Conservation (phyloP, 1,140 invertebrate species). For the Lysiphlebus fabarum region DNA sequence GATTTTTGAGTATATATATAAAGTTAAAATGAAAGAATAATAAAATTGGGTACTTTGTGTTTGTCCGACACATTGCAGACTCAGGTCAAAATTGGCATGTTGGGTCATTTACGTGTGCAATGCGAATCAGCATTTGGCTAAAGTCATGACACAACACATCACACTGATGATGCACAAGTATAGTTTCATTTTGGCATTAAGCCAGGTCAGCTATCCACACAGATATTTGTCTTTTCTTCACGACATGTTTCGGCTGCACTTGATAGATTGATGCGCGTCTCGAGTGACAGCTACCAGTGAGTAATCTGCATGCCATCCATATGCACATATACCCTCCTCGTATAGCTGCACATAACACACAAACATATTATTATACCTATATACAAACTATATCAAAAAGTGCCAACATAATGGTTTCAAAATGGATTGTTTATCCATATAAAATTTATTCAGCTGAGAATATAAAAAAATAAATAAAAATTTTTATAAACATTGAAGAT, state of each 20-base stretch:
- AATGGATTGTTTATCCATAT: neutral
- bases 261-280: slow-evolving; percentile 41
- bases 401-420: neutral
- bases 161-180: no score
- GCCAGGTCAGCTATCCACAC: slow-evolving; percentile 42
- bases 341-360: no score
- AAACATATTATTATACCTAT: no score
- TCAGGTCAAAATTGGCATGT: no score
- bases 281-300: slow-evolving; percentile 35
- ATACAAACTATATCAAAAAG: neutral
- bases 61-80: no score
- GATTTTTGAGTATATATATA: no score
- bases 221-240: slow-evolving; percentile 45
- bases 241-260: slow-evolving; percentile 34
- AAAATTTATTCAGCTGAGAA: neutral
- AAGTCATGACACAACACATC: no score
- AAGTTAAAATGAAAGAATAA: no score
- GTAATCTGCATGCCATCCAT: slow-evolving; percentile 36
- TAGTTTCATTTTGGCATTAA: slow-evolving; percentile 28
- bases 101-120: no score
- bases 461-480: neutral
- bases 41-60: no score
- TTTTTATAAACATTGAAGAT: neutral
- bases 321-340: neutral
- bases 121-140: no score